Percentiles rank a stretch among this genome's conserved stretches.
These are phyloP conservation scores for Schizopygopsis pylzovi DNA, from an alignment of 2,797 vertebrate species.

Conservation along the genomic window DNA sequence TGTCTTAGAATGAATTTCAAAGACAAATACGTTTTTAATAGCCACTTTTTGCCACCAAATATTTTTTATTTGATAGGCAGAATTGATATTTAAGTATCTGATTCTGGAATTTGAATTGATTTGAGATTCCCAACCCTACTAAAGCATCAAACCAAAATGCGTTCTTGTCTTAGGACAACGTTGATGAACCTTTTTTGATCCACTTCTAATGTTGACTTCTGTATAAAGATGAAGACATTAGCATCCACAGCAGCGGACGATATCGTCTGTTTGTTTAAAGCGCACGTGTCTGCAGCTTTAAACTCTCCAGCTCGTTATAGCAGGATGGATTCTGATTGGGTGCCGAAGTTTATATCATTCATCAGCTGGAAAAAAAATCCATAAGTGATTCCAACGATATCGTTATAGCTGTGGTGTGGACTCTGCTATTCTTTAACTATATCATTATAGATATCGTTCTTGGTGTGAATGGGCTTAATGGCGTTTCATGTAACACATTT, in stretches of 20 bases:
- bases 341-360: background rate
- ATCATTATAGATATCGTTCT: background rate
- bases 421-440: background rate
- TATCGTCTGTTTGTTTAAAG: no score
- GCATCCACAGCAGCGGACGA: no score
- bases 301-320: background rate
- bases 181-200: background rate
- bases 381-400: no score
- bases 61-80: no score
- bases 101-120: background rate
- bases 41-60: no score
- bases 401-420: background rate
- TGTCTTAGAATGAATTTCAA: no score
- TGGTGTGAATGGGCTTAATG: background rate
- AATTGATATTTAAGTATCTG: no score
- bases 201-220: background rate
- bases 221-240: background rate
- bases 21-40: no score
- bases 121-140: background rate
- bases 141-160: background rate
- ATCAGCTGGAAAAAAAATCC: no score
- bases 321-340: background rate
- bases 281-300: no score
- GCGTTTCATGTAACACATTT: constrained; percentile 72
- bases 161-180: background rate